Base-by-base conservation (phyloP, 2,797 vertebrate genomes). In the Microtus californicus region DNA sequence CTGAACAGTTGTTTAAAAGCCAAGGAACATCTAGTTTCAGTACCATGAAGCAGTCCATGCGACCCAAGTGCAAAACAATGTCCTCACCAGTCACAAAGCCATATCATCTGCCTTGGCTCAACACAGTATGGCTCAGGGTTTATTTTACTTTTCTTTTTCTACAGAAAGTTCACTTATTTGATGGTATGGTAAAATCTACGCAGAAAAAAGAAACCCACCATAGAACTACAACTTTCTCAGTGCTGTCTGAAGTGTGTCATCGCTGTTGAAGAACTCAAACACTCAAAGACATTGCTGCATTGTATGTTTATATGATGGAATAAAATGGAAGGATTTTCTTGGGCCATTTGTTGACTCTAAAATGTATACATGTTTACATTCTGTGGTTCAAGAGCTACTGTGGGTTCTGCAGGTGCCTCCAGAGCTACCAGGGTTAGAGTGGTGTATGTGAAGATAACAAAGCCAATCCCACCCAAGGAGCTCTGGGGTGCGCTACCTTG, bases 311-410 rank as follows among this genome's bases (percentile, higher is more conserved):
- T 67, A 43, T 12, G 89, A 67, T n/a, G 25, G 79, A 89, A 86
- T 80, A 87, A 91, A 87, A 87, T 71, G 11, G 59, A 90, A 81
- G 17, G 23, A 48, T 73, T 79, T 37, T 56, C 80, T 89, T 56
- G 56, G 31, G 29, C 23, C 91, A 74, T 48, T 34, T 54, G 45
- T 13, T 93, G 45, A 31, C 87, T 71, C 54, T 29, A 80, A 87
- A 93, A 90, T 65, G 61, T 65, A 10, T 19, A 40, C 2, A 88
- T 40, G 54, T 78, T n/a, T 43, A 71, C 11, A 11, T 29, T 19
- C 25, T n/a, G 17, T 14, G 17, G 45, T 73, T 25, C 13, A 31
- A 45, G 21, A 89, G 71, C 79, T 40, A 29, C 34, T 11, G 0
- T 67, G 54, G 29, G 11, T 25, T 85, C 45, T 34, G 5, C 8